These are phyloP conservation scores for Lanius ludovicianus DNA, from an alignment of 2,113 vertebrate genomes.

Conservation along the genomic window DNA sequence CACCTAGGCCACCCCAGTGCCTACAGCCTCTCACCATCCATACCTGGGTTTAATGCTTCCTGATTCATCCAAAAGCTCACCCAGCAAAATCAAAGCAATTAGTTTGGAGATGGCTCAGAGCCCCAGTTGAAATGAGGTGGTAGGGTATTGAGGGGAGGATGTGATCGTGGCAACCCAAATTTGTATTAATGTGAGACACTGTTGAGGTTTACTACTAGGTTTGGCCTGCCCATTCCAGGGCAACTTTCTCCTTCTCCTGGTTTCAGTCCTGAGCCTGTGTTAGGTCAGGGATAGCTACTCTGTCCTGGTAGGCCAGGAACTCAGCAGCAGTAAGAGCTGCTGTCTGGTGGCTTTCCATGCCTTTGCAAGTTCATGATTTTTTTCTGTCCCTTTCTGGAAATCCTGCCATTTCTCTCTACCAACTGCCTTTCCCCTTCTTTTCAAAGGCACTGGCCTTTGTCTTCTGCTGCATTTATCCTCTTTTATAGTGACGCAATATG, in stretches of 20 bases:
- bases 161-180: background rate
- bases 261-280: background rate
- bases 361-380: background rate
- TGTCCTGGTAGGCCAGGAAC: background rate
- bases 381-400: background rate
- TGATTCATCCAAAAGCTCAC: background rate
- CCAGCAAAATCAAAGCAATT: background rate
- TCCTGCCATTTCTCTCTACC: background rate
- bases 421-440: background rate
- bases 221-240: background rate
- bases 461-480: background rate
- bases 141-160: background rate
- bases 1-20: background rate
- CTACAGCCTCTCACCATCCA: background rate
- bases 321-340: background rate
- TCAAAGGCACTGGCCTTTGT: background rate
- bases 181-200: background rate
- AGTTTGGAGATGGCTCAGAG: background rate
- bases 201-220: background rate
- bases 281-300: background rate
- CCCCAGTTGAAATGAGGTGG: background rate
- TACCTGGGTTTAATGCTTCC: background rate
- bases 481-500: background rate
- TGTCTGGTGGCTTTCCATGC: background rate
- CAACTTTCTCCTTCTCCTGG: background rate